These are phyloP conservation scores for Ceuthmochares aereus DNA, from an alignment of 2,113 vertebrate genomes.

Conservation along the genomic window DNA sequence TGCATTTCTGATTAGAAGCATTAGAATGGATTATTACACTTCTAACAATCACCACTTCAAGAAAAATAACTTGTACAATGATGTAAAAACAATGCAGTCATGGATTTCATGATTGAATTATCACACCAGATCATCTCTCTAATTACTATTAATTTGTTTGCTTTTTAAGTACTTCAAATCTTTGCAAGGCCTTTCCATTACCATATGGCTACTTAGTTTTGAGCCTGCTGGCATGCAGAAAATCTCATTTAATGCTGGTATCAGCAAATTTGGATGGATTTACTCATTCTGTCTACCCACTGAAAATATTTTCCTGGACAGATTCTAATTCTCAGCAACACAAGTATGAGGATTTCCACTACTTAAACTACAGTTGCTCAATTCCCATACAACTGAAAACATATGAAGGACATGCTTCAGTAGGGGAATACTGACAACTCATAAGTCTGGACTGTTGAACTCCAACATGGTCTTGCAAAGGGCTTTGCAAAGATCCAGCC, in stretches of 20 bases:
- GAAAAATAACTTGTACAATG: background rate
- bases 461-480: background rate
- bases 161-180: background rate
- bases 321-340: background rate
- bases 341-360: background rate
- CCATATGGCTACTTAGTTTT: background rate
- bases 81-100: background rate
- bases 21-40: background rate
- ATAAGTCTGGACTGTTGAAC: background rate
- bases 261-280: background rate
- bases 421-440: background rate
- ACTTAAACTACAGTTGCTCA: background rate
- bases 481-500: background rate
- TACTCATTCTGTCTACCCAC: background rate
- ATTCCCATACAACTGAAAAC: background rate
- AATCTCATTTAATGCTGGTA: background rate
- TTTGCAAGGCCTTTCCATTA: background rate
- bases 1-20: background rate
- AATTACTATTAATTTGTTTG: background rate
- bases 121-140: background rate
- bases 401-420: background rate
- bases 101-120: background rate
- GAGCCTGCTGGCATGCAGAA: background rate
- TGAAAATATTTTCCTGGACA: constrained; percentile 1
- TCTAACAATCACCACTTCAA: background rate